A percentile compares a stretch with the other conserved stretches of the same genome.
phyloP scores from a whole-genome alignment of 2,797 vertebrate genomes.

The Crenichthys baileyi region DNA sequence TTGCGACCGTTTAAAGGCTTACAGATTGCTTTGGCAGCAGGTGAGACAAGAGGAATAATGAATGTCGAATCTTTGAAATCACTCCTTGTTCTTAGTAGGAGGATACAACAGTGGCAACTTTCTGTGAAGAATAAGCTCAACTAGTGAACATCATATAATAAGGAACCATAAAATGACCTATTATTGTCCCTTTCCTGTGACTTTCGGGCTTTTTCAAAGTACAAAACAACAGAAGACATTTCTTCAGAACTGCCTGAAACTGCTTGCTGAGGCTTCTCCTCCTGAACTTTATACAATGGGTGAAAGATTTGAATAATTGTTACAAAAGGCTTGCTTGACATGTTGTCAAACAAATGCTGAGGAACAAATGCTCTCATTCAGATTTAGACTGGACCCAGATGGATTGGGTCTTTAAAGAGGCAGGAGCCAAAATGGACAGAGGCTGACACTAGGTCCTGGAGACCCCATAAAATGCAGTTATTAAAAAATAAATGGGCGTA shows the following conservation, averaged over 20 bases:
- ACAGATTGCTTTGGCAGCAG: constrained; percentile 15
- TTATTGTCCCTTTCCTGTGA: background rate
- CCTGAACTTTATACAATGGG: background rate
- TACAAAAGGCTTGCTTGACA: background rate
- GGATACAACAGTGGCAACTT: background rate
- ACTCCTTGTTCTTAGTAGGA: constrained; percentile 17
- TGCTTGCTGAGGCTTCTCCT: background rate
- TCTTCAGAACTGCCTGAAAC: background rate
- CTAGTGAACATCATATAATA: background rate
- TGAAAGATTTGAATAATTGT: background rate
- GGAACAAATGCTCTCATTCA: background rate
- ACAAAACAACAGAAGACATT: background rate
- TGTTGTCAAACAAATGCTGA: background rate
- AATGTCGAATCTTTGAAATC: constrained; percentile 15
- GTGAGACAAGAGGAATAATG: constrained; percentile 12
- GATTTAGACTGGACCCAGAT: background rate
- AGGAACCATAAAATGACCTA: constrained; percentile 3
- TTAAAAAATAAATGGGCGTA: background rate
- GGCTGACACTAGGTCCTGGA: background rate
- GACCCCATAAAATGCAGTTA: background rate
- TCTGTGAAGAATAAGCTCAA: constrained; percentile 12
- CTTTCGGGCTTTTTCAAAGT: background rate
- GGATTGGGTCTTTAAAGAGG: background rate
- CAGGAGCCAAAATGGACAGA: no score
- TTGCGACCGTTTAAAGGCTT: constrained; percentile 6